phyloP scores from a whole-genome alignment of 2,797 vertebrate genomes.

The Sebastiscus albofasciatus region DNA sequence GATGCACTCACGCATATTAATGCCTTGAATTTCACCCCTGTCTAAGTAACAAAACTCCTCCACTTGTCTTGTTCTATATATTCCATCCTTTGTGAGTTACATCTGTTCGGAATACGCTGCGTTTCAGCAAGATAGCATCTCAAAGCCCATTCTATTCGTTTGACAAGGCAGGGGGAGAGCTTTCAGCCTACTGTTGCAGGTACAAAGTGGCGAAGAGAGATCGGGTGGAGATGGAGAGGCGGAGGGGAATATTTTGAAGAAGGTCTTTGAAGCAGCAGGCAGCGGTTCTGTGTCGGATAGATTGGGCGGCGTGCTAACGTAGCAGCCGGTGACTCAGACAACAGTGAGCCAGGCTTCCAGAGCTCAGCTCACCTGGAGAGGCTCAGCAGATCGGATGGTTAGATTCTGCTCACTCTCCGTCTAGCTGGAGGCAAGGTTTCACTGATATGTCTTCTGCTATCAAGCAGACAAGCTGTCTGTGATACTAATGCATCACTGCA shows the following conservation, averaged over 20 bases:
- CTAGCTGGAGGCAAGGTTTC: constrained; percentile 66
- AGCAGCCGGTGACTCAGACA: constrained; percentile 67
- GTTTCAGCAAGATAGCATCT: constrained; percentile 37
- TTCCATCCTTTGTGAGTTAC: constrained; percentile 26
- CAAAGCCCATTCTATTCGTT: constrained; percentile 42
- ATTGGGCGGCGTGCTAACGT: constrained; percentile 39
- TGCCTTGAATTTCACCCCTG: constrained; percentile 9
- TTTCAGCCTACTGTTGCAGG: constrained; percentile 52
- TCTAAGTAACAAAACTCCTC: constrained; percentile 15
- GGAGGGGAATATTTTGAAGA: constrained; percentile 58
- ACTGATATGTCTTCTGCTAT: constrained; percentile 64
- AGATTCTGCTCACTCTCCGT: constrained; percentile 61
- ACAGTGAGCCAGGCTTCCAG: constrained; percentile 44
- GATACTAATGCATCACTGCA: constrained; percentile 52
- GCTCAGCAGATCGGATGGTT: constrained; percentile 62
- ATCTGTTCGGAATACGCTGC: constrained; percentile 28
- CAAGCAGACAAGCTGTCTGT: constrained; percentile 57
- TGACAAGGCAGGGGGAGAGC: constrained; percentile 43
- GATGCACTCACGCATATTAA: constrained; percentile 33
- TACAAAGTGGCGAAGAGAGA: constrained; percentile 55
- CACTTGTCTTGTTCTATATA: constrained; percentile 32
- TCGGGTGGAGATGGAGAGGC: constrained; percentile 50
- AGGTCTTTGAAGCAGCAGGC: constrained; percentile 62
- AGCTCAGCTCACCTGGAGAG: constrained; percentile 65
- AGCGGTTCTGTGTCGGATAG: constrained; percentile 46